phyloP scores from a whole-genome alignment of 1,140 invertebrate species.

The Helicorthomorpha holstii region DNA sequence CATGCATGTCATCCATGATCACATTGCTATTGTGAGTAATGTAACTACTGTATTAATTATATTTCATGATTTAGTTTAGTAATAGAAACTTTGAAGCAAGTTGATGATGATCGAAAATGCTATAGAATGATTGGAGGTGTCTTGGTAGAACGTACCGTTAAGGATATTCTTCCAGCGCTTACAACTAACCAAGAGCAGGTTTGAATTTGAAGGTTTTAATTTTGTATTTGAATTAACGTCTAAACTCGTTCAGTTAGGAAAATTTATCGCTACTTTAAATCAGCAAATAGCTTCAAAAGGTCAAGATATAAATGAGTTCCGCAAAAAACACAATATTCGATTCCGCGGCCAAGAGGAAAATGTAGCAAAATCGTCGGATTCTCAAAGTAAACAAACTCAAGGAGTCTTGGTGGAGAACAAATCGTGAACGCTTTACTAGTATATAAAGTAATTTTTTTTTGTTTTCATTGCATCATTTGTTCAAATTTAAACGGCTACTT shows the following conservation, averaged over 20 bases:
- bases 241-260: constrained; percentile 36
- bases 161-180: constrained; percentile 72
- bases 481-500: too few species aligned
- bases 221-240: constrained; percentile 3
- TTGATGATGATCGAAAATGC: constrained; percentile 71
- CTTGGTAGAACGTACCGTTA: constrained; percentile 78
- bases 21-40: too few species aligned
- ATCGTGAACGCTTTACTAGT: constrained; percentile 10
- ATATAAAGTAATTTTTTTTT: too few species aligned
- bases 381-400: constrained; percentile 10
- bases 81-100: constrained; percentile 75
- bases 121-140: constrained; percentile 86
- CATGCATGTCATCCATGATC: too few species aligned
- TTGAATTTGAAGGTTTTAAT: constrained; percentile 7
- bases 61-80: constrained; percentile 56
- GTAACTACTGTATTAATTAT: constrained; percentile 4
- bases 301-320: constrained; percentile 79
- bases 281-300: constrained; percentile 73
- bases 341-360: constrained; percentile 28
- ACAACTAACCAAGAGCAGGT: constrained; percentile 65
- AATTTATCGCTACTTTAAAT: constrained; percentile 55
- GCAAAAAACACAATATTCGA: constrained; percentile 71
- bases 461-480: too few species aligned
- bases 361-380: constrained; percentile 8
- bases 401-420: constrained; percentile 17